These are phyloP conservation scores for Hydrophis major DNA, from an alignment of 2,797 vertebrate species.

Conservation along the genomic window DNA sequence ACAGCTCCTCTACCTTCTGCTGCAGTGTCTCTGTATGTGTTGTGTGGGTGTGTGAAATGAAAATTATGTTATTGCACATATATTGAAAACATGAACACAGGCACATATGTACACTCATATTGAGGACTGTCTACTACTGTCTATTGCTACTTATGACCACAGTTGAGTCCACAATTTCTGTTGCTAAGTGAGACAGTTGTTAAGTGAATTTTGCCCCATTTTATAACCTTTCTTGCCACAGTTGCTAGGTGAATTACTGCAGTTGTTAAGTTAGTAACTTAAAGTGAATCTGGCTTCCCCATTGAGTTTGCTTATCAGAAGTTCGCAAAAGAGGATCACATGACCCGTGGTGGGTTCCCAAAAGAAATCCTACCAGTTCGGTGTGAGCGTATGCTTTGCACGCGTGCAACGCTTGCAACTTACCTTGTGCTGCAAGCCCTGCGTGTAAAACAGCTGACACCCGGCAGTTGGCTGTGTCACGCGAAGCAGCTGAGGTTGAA, in stretches of 20 bases:
- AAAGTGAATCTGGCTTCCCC: neutral
- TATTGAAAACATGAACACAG: neutral
- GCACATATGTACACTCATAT: neutral
- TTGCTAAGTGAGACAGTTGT: neutral
- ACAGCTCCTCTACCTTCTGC: neutral
- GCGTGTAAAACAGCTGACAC: no score
- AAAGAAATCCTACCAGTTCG: no score
- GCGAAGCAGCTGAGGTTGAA: no score
- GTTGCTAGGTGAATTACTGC: neutral
- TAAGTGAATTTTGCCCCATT: neutral
- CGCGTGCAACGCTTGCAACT: no score
- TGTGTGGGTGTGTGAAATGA: neutral
- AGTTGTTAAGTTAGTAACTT: neutral
- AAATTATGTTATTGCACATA: neutral
- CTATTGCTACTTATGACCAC: neutral
- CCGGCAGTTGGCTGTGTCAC: no score
- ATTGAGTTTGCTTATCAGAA: neutral
- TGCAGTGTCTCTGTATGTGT: neutral
- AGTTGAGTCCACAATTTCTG: neutral
- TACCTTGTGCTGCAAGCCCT: no score
- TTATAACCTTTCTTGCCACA: neutral
- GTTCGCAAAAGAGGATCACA: neutral
- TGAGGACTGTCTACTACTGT: neutral
- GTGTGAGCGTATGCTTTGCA: no score
- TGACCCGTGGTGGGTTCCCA: neutral